Conservation (phyloP, 2,113 vertebrate species). For the Paralichthys olivaceus region DNA sequence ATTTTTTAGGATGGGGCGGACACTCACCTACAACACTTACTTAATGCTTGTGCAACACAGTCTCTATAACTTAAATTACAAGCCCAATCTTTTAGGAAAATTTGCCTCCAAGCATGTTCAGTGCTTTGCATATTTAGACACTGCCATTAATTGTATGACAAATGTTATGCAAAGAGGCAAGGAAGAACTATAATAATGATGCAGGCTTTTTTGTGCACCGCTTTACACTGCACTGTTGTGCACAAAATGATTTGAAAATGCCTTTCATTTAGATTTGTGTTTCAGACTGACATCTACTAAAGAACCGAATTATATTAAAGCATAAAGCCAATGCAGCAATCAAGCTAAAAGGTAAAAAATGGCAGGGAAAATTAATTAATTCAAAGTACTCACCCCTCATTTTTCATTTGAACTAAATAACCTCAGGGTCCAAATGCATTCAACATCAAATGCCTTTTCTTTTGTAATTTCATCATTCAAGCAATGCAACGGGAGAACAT, state of each 20-base stretch:
- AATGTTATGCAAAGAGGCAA: conserved; percentile 52
- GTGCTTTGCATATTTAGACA: conserved; percentile 56
- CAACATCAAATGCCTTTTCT: conserved; percentile 31
- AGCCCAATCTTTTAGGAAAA: background rate
- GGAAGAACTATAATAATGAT: conserved; percentile 35
- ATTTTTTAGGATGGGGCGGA: conserved; percentile 3
- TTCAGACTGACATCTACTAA: conserved; percentile 56
- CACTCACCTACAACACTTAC: conserved; percentile 18
- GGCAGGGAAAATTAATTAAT: conserved; percentile 60
- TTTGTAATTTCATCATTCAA: conserved; percentile 36
- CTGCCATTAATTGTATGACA: conserved; percentile 38
- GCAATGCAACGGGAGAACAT: conserved; percentile 1
- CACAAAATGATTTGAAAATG: conserved; percentile 60
- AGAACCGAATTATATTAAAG: conserved; percentile 48
- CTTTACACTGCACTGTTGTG: conserved; percentile 19
- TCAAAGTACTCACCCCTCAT: conserved; percentile 23
- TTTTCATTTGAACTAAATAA: conserved; percentile 62
- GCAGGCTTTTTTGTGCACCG: conserved; percentile 5
- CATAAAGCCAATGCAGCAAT: conserved; percentile 57
- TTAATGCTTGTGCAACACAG: conserved; percentile 33
- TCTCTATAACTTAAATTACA: conserved; percentile 17
- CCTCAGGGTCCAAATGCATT: conserved; percentile 47
- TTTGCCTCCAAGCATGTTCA: conserved; percentile 36
- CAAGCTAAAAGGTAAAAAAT: conserved; percentile 47
- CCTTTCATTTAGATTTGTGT: conserved; percentile 62